These are phyloP conservation scores for Amphipoea lucens DNA, from an alignment of 2,888 invertebrate genomes.

Conservation along the genomic window DNA sequence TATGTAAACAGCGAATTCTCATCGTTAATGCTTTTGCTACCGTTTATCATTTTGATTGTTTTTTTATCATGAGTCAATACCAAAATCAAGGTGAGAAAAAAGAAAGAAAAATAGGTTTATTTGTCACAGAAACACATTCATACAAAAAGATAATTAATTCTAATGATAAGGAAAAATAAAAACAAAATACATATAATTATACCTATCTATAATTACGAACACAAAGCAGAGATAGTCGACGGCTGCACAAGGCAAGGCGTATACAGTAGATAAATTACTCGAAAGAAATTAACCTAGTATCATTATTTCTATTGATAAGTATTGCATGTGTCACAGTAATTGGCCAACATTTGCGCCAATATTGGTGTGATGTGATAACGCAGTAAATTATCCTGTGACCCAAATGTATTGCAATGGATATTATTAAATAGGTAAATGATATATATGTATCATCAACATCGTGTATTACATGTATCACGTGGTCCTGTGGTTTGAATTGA, in stretches of 20 bases:
- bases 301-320: neutral
- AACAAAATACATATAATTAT: too few species aligned
- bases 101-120: too few species aligned
- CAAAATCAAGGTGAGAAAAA: conserved; percentile 1
- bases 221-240: too few species aligned
- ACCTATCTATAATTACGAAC: too few species aligned
- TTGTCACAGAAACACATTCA: too few species aligned
- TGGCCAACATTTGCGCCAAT: neutral
- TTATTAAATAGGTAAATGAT: neutral
- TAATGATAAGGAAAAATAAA: too few species aligned
- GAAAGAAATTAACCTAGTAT: conserved; percentile 2
- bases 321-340: neutral
- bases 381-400: conserved; percentile 22
- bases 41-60: neutral
- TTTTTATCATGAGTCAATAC: conserved; percentile 2
- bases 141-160: too few species aligned
- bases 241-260: neutral
- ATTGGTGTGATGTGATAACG: neutral
- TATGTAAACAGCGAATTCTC: neutral
- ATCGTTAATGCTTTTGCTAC: neutral
- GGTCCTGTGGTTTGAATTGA: neutral
- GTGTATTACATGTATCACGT: neutral
- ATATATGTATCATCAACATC: neutral
- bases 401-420: neutral
- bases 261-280: conserved; percentile 4